phyloP scores from a whole-genome alignment of 2,797 vertebrate genomes.

The Acropternis orthonyx region DNA sequence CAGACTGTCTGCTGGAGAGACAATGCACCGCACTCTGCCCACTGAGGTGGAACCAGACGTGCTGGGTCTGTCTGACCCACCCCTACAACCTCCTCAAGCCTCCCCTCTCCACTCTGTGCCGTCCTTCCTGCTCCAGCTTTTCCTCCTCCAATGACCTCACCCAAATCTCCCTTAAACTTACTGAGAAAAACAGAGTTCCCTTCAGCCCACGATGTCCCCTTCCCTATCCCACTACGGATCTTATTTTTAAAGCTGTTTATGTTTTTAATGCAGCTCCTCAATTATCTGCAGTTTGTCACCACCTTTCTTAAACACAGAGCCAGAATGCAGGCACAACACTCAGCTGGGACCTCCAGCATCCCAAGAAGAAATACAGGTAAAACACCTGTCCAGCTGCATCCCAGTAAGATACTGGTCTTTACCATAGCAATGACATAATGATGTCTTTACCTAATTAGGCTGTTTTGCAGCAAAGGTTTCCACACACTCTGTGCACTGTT shows the following conservation, averaged over 20 bases:
- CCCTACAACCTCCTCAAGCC: rapidly evolving
- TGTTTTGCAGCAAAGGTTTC: not conserved
- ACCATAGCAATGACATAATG: rapidly evolving
- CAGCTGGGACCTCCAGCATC: not conserved
- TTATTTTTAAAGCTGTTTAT: not conserved
- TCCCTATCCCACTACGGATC: not conserved
- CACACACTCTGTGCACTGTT: not conserved
- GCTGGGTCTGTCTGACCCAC: not conserved
- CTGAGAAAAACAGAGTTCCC: rapidly evolving
- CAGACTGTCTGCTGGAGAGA: not conserved
- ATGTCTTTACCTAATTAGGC: not conserved
- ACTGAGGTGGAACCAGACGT: not conserved
- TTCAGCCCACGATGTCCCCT: not conserved
- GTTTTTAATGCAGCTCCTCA: not conserved
- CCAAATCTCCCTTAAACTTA: not conserved
- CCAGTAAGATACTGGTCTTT: not conserved
- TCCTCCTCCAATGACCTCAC: not conserved
- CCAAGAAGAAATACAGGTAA: not conserved
- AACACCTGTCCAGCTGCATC: not conserved
- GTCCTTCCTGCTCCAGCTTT: not conserved
- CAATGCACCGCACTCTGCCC: not conserved
- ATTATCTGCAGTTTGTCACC: not conserved
- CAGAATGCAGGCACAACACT: not conserved
- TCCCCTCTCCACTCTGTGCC: not conserved
- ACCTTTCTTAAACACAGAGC: not conserved